Base-by-base conservation (phyloP, 2,888 invertebrate species). In the Agonopterix arenella region DNA sequence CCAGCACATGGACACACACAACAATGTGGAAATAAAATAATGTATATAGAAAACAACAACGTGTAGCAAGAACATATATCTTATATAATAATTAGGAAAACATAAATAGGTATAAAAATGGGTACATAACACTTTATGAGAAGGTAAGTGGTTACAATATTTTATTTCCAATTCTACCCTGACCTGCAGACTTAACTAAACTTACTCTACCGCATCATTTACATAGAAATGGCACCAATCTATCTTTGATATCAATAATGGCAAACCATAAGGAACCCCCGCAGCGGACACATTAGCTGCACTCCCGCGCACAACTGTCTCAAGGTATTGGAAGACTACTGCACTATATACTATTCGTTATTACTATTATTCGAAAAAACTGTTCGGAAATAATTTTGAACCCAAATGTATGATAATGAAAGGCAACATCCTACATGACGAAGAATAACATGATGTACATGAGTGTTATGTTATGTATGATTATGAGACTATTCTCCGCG, bases 181-280 rank as follows among this genome's bases (percentile, higher is more conserved):
- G 88, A 84, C 88, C 88, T 73, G 84, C 84, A 81, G 83, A 84
- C 88, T 82, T 85, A 88, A 81, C 84, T 88, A 79, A 83, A 76
- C 88, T 84, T 85, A 89, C 81, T 59, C 85, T 86, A 85, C 82
- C 85, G 72, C 84, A 72, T 86, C 85, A 76, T 84, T 77, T 82
- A 88, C 78, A 84, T 76, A 84, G 84, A 85, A 86, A 89, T 89
- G 89, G 89, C 89, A 89, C 89, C 89, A 84, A 88, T 84, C 88
- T 88, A 88, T 89, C 89, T 89, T 89, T 89, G 89, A 89, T 89
- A 89, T 88, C 77, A 82, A 76, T 77, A 88, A 89, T 89, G 88
- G 89, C 88, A 89, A 88, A 80, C 86, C 85, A 82, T 82, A 85
- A 79, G 85, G 84, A 84, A 82, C 82, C 85, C 84, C 76, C 81